Conservation (phyloP, 1,140 invertebrate species). For the Lepidurus packardi region DNA sequence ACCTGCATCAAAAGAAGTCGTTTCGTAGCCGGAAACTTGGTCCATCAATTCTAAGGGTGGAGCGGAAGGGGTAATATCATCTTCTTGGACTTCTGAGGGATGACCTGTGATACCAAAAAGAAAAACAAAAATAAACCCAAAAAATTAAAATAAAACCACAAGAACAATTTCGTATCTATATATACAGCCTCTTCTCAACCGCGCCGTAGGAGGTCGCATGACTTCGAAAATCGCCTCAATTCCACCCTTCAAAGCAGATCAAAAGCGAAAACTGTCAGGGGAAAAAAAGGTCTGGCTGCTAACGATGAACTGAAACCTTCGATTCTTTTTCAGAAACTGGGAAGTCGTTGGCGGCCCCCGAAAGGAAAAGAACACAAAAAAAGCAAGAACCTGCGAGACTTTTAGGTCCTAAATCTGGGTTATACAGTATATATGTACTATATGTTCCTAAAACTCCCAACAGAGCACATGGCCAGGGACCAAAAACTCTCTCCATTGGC, state of each 20-base stretch:
- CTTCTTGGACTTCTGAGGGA: slow-evolving; percentile 44
- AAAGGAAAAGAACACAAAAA: no score
- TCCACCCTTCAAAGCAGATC: background rate
- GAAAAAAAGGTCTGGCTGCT: background rate
- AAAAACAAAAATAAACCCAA: background rate
- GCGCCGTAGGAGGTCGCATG: background rate
- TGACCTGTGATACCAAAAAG: slow-evolving; percentile 38
- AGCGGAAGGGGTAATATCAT: slow-evolving; percentile 46
- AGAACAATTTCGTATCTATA: background rate
- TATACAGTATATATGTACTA: no score
- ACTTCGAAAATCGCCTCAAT: background rate
- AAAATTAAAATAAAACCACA: background rate
- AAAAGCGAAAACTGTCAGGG: background rate
- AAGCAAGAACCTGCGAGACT: no score
- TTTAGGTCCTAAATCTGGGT: no score
- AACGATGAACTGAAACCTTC: no score
- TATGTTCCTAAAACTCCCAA: no score
- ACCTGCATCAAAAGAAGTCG: slow-evolving; percentile 50
- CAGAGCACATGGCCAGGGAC: no score
- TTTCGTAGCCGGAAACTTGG: slow-evolving; percentile 48
- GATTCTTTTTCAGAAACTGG: no score
- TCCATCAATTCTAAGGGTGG: slow-evolving; percentile 50
- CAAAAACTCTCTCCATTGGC: no score
- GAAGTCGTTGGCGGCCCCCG: no score
- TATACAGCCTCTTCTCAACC: background rate